Conservation (phyloP, 2,888 invertebrate species). For the Hydrotaea cyrtoneurina region DNA sequence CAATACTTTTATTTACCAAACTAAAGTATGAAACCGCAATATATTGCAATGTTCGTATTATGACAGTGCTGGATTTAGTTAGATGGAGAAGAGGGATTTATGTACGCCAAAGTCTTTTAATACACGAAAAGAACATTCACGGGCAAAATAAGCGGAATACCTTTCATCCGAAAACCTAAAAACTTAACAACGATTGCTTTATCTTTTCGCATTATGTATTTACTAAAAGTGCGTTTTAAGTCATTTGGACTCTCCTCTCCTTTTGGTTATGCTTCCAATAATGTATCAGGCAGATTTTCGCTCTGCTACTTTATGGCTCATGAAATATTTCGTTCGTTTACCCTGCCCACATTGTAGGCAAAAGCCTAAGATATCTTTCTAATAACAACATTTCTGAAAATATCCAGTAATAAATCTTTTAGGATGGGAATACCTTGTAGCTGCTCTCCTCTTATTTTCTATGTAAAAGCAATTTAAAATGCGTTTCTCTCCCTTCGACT, state of each 20-base stretch:
- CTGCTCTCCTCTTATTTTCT: not conserved
- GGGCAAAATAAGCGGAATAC: not conserved
- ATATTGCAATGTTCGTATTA: too few relatives aligned
- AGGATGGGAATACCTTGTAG: slow-evolving; percentile 63
- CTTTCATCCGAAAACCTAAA: not conserved
- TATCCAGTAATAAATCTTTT: slow-evolving; percentile 77
- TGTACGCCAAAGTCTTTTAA: not conserved
- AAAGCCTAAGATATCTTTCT: slow-evolving; percentile 19
- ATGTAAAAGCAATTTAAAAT: slow-evolving; percentile 10
- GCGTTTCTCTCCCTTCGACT: not conserved
- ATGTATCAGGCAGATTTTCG: not conserved
- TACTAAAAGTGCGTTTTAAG: not conserved
- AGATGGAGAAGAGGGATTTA: not conserved
- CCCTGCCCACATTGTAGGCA: not conserved
- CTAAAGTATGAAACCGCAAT: too few relatives aligned
- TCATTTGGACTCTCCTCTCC: not conserved
- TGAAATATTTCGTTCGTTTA: slow-evolving; percentile 11
- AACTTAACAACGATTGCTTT: too few relatives aligned
- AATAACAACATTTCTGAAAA: slow-evolving; percentile 74
- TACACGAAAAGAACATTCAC: not conserved
- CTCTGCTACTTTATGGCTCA: not conserved
- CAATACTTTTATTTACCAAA: too few relatives aligned
- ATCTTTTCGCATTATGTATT: not conserved
- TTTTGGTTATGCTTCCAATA: not conserved
- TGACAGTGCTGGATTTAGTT: too few relatives aligned